phyloP scores from a whole-genome alignment of 2,888 invertebrate genomes.

The Sminthurides aquaticus region DNA sequence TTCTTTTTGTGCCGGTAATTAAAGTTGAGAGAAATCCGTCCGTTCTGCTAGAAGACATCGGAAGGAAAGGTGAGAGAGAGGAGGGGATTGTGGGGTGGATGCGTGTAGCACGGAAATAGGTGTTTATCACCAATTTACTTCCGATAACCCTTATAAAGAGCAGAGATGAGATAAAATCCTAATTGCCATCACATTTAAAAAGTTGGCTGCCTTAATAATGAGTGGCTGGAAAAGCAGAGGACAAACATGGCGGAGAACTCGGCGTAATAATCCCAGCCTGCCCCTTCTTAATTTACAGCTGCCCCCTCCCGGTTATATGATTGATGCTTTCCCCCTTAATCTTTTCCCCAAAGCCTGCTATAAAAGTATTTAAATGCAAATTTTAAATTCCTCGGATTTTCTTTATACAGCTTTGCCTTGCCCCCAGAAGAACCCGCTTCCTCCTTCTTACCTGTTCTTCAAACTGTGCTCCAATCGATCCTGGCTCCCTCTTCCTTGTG shows the following conservation, averaged over 20 bases:
- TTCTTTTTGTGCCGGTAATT: no score
- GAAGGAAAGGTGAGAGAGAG: no score
- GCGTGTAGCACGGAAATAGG: constrained; percentile 7
- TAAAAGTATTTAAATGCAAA: not conserved
- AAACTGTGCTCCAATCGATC: no score
- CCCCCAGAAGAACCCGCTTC: not conserved
- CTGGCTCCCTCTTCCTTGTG: no score
- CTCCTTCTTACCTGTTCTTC: no score
- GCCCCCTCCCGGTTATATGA: not conserved
- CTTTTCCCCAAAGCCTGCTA: not conserved
- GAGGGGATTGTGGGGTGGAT: no score
- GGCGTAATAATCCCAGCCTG: no score
- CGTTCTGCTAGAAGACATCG: no score
- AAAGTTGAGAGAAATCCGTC: no score
- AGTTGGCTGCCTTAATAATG: not conserved
- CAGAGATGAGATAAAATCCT: constrained; percentile 1
- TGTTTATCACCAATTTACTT: constrained; percentile 6
- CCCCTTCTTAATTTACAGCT: no score
- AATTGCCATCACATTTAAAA: constrained; percentile 4
- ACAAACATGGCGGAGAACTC: no score
- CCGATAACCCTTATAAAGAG: not conserved
- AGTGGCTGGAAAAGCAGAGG: not conserved
- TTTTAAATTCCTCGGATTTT: not conserved
- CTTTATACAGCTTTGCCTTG: not conserved
- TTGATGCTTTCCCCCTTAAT: not conserved